Conservation (phyloP, 2,888 invertebrate genomes). For the Drosophila falleni region DNA sequence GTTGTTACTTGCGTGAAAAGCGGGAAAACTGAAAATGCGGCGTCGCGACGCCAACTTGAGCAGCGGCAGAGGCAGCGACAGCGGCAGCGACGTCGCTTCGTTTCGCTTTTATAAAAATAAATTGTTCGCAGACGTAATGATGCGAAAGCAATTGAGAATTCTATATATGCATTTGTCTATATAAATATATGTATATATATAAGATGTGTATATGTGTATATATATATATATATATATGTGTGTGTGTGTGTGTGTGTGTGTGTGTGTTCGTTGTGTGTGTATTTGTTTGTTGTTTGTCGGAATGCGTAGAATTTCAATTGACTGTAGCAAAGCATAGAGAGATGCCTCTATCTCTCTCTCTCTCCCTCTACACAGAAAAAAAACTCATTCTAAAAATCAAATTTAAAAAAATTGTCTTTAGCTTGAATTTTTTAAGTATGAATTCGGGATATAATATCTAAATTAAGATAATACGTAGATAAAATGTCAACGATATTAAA, state of each 20-base stretch:
- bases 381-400: too few species aligned
- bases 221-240: conserved; percentile 56
- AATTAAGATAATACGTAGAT: too few species aligned
- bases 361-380: too few species aligned
- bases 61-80: conserved; percentile 40
- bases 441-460: too few species aligned
- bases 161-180: conserved; percentile 73
- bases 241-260: conserved; percentile 32
- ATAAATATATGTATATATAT: conserved; percentile 62
- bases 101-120: conserved; percentile 80
- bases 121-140: conserved; percentile 81
- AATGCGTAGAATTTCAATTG: conserved; percentile 81
- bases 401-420: too few species aligned
- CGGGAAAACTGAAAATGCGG: conserved; percentile 65
- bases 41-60: conserved; percentile 37
- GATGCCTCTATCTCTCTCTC: conserved; percentile 6
- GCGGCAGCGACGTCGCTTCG: conserved; percentile 45
- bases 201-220: conserved; percentile 8
- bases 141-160: conserved; percentile 82
- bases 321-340: conserved; percentile 62
- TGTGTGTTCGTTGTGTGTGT: conserved; percentile 45
- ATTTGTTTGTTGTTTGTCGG: conserved; percentile 77
- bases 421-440: too few species aligned
- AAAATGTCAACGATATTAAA: too few species aligned
- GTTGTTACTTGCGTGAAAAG: conserved; percentile 50